Conservation (phyloP, 92 coral and sea anemone genomes). For the Phenganax stokvisi region DNA sequence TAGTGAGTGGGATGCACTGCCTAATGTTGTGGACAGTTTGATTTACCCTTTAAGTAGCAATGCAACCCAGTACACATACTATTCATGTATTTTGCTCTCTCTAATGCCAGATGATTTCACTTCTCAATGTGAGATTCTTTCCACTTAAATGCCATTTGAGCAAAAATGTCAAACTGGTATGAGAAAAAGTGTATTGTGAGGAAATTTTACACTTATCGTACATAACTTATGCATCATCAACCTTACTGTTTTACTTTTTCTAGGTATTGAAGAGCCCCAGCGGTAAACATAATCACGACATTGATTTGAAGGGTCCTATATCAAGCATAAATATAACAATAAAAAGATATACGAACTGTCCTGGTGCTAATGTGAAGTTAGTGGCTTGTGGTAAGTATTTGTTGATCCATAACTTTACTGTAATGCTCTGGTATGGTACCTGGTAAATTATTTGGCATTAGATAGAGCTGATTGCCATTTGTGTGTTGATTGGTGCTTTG, state of each 20-base stretch:
- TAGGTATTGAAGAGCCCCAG: background rate
- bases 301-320: constrained; percentile 2
- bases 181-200: background rate
- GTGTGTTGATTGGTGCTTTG: too few relatives aligned
- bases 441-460: background rate
- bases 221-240: background rate
- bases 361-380: constrained; percentile 14
- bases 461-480: background rate
- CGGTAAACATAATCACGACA: background rate
- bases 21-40: too few relatives aligned
- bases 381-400: constrained; percentile 22
- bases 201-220: background rate
- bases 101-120: too few relatives aligned
- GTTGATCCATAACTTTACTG: background rate
- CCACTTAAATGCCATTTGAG: too few relatives aligned
- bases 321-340: constrained; percentile 13
- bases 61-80: too few relatives aligned
- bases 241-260: background rate
- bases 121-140: too few relatives aligned
- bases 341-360: constrained; percentile 8
- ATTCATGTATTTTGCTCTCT: too few relatives aligned
- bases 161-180: background rate
- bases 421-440: background rate
- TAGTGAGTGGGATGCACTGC: too few relatives aligned
- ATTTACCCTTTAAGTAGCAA: too few relatives aligned